Evolutionary conservation across 2,888 invertebrate genomes (phyloP).

Genomic region (Lycocerus yunnanus): DNA sequence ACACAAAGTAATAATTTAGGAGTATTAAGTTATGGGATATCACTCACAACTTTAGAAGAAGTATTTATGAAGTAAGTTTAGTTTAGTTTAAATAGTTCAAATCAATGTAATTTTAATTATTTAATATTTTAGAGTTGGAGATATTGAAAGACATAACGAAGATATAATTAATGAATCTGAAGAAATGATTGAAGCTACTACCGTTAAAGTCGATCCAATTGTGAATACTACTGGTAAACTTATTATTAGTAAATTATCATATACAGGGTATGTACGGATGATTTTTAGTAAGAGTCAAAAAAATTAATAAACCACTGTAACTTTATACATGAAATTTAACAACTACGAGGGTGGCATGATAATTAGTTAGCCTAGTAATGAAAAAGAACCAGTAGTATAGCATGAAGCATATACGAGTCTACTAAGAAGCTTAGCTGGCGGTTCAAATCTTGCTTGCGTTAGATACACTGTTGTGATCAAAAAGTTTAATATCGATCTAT

Average conservation of each 20-base stretch:
- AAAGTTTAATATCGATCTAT: too few species aligned
- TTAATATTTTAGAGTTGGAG: constrained; percentile 37
- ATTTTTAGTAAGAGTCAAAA: too few species aligned
- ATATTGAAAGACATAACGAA: constrained; percentile 25
- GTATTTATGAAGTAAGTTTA: constrained; percentile 1
- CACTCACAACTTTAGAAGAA: constrained; percentile 1
- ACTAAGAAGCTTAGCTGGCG: too few species aligned
- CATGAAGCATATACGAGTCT: too few species aligned
- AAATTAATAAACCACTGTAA: too few species aligned
- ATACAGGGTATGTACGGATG: background rate
- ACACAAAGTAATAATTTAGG: background rate
- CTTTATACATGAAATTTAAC: too few species aligned
- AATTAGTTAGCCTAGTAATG: too few species aligned
- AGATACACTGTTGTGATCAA: too few species aligned
- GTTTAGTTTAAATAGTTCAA: background rate
- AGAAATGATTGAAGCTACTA: background rate
- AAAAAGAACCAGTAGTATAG: too few species aligned
- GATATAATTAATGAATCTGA: background rate
- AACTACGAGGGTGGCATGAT: too few species aligned
- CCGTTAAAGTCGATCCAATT: background rate
- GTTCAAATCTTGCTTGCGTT: too few species aligned
- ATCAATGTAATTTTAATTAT: background rate
- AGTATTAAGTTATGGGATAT: background rate
- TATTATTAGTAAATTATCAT: background rate
- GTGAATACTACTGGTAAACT: background rate